A percentile compares a stretch with the other conserved stretches of the same genome.
Evolutionary conservation across 1,140 invertebrate genomes (phyloP).

Genomic region (Lanistes nyassanus): DNA sequence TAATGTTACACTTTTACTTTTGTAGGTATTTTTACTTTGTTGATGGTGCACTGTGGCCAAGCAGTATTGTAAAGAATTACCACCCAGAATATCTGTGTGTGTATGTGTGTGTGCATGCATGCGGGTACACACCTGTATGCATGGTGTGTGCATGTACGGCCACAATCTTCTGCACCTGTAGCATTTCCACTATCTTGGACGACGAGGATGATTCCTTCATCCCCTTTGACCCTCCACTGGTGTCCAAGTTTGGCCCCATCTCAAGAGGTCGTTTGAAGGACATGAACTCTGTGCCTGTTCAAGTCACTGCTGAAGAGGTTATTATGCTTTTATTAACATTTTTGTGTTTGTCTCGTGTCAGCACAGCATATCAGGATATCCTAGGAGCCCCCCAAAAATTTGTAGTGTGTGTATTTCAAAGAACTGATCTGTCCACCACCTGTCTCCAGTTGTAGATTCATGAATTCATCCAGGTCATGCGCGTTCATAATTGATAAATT

Average conservation of each 20-base stretch:
- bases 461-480: no score
- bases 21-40: no score
- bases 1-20: background rate
- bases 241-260: conserved; percentile 84
- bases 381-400: no score
- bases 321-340: background rate
- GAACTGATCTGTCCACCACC: no score
- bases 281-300: conserved; percentile 59
- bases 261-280: conserved; percentile 73
- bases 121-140: background rate
- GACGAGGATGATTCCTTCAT: conserved; percentile 77
- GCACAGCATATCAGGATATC: background rate
- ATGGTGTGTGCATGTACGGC: background rate
- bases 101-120: background rate
- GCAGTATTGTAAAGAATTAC: no score
- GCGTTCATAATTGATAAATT: no score
- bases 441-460: no score
- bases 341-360: background rate
- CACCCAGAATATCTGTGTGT: background rate
- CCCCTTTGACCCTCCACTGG: conserved; percentile 78
- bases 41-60: no score
- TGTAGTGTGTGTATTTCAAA: no score
- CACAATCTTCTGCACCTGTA: background rate
- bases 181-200: conserved; percentile 13
- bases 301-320: conserved; percentile 56